Percentiles rank a stretch among this genome's conserved stretches.
Evolutionary conservation across 2,797 vertebrate species (phyloP).

Genomic region (Enteromius treurensis): DNA sequence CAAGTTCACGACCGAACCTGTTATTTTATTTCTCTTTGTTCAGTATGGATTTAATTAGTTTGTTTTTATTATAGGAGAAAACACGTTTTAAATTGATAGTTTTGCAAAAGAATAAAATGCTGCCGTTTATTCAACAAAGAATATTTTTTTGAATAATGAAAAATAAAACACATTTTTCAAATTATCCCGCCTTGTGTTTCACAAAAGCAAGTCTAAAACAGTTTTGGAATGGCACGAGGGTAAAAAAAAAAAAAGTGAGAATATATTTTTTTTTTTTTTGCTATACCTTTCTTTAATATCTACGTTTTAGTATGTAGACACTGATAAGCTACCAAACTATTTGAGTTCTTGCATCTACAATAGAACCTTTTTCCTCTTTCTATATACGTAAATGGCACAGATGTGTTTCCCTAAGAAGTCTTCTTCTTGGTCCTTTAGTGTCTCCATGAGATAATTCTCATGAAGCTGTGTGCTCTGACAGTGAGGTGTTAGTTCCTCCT

Average conservation of each 20-base stretch:
- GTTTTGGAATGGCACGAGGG: neutral
- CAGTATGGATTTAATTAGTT: neutral
- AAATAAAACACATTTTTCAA: neutral
- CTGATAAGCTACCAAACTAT: neutral
- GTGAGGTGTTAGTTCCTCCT: constrained; percentile 33
- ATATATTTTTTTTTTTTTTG: neutral
- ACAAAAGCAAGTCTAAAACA: neutral
- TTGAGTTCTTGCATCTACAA: neutral
- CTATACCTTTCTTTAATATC: neutral
- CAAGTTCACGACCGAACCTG: neutral
- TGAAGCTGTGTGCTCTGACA: constrained; percentile 46
- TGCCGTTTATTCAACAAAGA: neutral
- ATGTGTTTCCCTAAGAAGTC: constrained; percentile 15
- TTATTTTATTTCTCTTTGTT: neutral
- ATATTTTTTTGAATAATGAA: neutral
- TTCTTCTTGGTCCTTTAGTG: neutral
- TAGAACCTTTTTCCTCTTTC: neutral
- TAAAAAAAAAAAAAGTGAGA: neutral
- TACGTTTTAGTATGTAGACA: neutral
- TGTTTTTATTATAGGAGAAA: neutral
- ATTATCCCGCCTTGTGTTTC: neutral
- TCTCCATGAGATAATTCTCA: constrained; percentile 40
- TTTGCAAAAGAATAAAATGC: neutral
- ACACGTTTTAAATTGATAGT: neutral
- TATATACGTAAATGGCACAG: neutral